Percentiles rank a stretch among this genome's conserved stretches.
Conservation (phyloP, 2,888 invertebrate genomes). For the Phaedon cochleariae region DNA sequence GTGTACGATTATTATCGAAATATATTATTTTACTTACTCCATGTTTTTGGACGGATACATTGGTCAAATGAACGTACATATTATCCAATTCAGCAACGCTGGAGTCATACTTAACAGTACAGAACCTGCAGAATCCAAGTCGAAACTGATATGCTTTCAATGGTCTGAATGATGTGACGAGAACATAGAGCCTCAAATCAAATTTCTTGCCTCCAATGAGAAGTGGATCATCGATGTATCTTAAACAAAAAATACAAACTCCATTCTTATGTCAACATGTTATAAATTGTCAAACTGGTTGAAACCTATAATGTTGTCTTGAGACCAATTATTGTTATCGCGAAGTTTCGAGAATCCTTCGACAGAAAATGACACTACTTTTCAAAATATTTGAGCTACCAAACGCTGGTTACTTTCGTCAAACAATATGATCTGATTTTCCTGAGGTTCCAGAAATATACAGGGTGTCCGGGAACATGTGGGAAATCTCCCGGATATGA, state of each 20-base stretch:
- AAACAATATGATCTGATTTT: too few relatives aligned
- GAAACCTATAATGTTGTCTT: too few relatives aligned
- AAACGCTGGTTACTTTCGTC: too few relatives aligned
- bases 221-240: constrained; percentile 89
- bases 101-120: constrained; percentile 93
- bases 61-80: constrained; percentile 94
- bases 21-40: constrained; percentile 77
- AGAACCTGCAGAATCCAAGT: constrained; percentile 94
- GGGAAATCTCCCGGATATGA: too few relatives aligned
- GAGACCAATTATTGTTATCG: too few relatives aligned
- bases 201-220: constrained; percentile 97
- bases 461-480: too few relatives aligned
- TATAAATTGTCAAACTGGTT: not conserved
- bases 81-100: constrained; percentile 88
- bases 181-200: constrained; percentile 89
- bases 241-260: constrained; percentile 1
- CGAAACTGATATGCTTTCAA: constrained; percentile 92
- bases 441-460: too few relatives aligned
- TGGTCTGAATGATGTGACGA: constrained; percentile 93
- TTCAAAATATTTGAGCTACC: too few relatives aligned
- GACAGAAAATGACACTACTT: too few relatives aligned
- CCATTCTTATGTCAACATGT: too few relatives aligned
- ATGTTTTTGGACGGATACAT: constrained; percentile 98
- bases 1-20: too few relatives aligned
- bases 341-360: too few relatives aligned